phyloP scores from a whole-genome alignment of 2,888 invertebrate species.

The Myopa testacea region DNA sequence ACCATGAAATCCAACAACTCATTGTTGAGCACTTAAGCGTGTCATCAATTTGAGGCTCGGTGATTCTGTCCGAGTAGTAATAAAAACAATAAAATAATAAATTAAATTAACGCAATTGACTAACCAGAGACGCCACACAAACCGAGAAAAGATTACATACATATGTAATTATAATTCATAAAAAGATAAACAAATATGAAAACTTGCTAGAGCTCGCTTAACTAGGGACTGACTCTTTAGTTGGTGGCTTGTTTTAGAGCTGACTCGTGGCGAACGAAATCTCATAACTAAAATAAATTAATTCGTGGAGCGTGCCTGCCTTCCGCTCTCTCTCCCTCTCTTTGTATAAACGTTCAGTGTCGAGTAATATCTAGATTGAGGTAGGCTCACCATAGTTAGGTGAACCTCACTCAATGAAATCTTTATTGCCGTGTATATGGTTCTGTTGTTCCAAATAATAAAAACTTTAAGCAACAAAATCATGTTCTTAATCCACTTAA shows the following conservation, averaged over 20 bases:
- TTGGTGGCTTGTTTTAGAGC: neutral
- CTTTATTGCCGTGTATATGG: no score
- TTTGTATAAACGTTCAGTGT: neutral
- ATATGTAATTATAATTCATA: neutral
- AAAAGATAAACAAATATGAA: neutral
- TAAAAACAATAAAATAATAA: neutral
- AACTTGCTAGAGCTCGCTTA: neutral
- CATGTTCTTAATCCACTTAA: no score
- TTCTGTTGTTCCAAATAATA: no score
- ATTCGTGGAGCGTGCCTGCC: neutral
- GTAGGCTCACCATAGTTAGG: neutral
- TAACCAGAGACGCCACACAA: neutral
- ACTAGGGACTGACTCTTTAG: neutral
- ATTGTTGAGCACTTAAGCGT: no score
- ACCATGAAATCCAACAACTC: no score
- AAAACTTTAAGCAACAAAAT: no score
- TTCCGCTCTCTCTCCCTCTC: neutral
- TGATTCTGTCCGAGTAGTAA: no score
- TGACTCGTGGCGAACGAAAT: neutral
- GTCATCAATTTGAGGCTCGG: no score
- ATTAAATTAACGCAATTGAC: constrained; percentile 10
- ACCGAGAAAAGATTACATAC: neutral
- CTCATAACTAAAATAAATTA: neutral
- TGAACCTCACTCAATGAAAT: no score
- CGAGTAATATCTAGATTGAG: neutral